These are phyloP conservation scores for Regulus satrapa DNA, from an alignment of 2,113 vertebrate genomes.

Conservation along the genomic window DNA sequence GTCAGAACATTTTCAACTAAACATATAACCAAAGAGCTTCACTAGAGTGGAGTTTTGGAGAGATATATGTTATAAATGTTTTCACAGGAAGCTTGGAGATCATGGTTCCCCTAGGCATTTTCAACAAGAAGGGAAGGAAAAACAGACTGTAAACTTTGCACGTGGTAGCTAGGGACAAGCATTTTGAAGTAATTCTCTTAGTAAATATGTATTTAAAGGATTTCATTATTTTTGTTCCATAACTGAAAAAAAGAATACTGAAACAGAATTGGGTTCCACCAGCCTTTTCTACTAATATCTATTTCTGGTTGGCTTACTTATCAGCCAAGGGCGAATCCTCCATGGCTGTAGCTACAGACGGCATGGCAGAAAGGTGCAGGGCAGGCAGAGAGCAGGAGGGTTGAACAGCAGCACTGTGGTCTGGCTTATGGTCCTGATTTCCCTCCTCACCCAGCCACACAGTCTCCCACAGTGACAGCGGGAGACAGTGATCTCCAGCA, in stretches of 20 bases:
- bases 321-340: not conserved
- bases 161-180: not conserved
- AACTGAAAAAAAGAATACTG: not conserved
- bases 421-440: not conserved
- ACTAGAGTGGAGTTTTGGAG: not conserved
- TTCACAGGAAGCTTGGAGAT: not conserved
- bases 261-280: not conserved
- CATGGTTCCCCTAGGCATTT: not conserved
- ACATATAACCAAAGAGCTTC: not conserved
- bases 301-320: not conserved
- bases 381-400: not conserved
- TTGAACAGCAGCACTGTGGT: not conserved
- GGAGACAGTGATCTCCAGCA: not conserved
- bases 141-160: not conserved
- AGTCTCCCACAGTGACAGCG: not conserved
- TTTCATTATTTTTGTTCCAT: not conserved
- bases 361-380: fast-evolving
- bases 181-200: not conserved
- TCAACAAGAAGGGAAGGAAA: not conserved
- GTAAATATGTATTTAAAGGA: not conserved
- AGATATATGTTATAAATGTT: not conserved
- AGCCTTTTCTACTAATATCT: not conserved
- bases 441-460: not conserved
- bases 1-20: not conserved
- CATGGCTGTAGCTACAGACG: not conserved